These are phyloP conservation scores for Tachina grossa DNA, from an alignment of 2,888 invertebrate species.

Conservation along the genomic window DNA sequence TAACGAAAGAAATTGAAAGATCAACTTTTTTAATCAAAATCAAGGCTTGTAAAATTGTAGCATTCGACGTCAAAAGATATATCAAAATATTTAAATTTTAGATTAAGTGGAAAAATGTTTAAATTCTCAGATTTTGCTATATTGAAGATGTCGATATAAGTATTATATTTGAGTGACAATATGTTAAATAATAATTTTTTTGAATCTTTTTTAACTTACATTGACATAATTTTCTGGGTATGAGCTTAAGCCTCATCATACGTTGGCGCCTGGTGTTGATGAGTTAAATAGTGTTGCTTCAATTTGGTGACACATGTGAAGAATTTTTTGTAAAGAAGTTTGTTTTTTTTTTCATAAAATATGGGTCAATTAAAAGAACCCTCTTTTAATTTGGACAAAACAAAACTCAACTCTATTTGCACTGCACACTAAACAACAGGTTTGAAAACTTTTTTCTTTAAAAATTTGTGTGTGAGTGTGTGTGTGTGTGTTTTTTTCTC, in stretches of 20 bases:
- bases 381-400: slow-evolving; percentile 29
- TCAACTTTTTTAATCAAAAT: too few species aligned
- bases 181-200: neutral
- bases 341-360: slow-evolving; percentile 15
- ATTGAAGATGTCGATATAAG: too few species aligned
- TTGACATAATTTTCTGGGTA: slow-evolving; percentile 81
- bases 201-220: slow-evolving; percentile 75
- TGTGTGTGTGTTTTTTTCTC: slow-evolving; percentile 20
- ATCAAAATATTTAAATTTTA: too few species aligned
- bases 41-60: too few species aligned
- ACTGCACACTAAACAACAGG: slow-evolving; percentile 60
- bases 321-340: neutral
- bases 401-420: slow-evolving; percentile 56
- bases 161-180: too few species aligned
- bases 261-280: slow-evolving; percentile 75
- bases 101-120: too few species aligned
- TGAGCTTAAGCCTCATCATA: slow-evolving; percentile 83
- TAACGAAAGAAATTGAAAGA: too few species aligned
- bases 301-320: neutral
- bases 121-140: too few species aligned
- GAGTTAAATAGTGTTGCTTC: neutral
- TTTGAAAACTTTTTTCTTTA: slow-evolving; percentile 18
- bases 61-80: too few species aligned
- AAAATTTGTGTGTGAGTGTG: neutral
- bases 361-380: slow-evolving; percentile 60